Base-by-base conservation (phyloP, 2,797 vertebrate species). In the Sebastes taczanowskii region DNA sequence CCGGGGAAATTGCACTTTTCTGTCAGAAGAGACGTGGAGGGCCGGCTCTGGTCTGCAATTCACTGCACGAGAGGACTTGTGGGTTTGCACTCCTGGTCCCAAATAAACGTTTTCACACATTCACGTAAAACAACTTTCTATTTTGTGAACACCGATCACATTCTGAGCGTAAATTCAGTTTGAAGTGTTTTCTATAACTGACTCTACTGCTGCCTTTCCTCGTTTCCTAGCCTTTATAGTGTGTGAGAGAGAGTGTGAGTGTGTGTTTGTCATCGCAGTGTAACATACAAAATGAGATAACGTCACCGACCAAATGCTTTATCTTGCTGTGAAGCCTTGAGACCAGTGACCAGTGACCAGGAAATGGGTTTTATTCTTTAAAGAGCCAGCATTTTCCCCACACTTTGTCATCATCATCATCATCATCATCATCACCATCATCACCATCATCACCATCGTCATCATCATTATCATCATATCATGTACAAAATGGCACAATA, bases 321-420 rank as follows among this genome's bases (percentile, higher is more conserved):
- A 71, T 46, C n/a, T 63, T 63, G 30, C 68, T 70, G 38, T 61
- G 18, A 64, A 85, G 83, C 84, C 68, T 83, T 88, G 46, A 87
- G 74, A 87, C 72, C 63, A 77, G 63, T 85, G n/a, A n/a, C n/a
- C n/a, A n/a, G n/a, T n/a, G n/a, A n/a, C 82, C 61, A 81, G 74
- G 63, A 84, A 84, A 90, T 79, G 49, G 55, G 20, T 88, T 91
- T 92, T 91, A 85, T 90, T 92, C 62, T 83, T 86, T 82, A 69
- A 78, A 87, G 76, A 86, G 72, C 70, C 63, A 60, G 32, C 42
- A 81, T 65, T 69, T 69, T 59, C 30, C 78, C 71, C 74, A 78
- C 64, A 85, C 35, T 71, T 74, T 42, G 5, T 61, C 56, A 55
- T 49, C 71, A 68, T 63, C 73, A 71, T 64, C 55, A 64, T 42